A percentile compares a stretch with the other conserved stretches of the same genome.
These are phyloP conservation scores for Melinopterus prodromus DNA, from an alignment of 2,888 invertebrate species.

Conservation along the genomic window DNA sequence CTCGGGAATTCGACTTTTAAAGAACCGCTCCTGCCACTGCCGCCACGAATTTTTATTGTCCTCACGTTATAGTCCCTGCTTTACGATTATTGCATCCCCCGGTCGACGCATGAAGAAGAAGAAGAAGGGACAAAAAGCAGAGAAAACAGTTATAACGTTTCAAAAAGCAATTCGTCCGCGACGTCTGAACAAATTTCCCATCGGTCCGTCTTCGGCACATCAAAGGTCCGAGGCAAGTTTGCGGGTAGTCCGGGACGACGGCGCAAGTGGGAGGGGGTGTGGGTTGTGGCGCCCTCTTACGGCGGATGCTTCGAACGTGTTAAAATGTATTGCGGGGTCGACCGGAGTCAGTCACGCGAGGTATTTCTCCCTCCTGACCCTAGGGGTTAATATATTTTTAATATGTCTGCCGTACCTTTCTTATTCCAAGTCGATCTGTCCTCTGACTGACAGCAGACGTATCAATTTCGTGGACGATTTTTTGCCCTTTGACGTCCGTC, in stretches of 20 bases:
- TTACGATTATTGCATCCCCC: constrained; percentile 32
- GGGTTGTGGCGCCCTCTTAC: background rate
- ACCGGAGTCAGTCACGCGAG: constrained; percentile 12
- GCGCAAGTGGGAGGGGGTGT: background rate
- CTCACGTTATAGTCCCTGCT: constrained; percentile 28
- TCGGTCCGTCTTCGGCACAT: constrained; percentile 15
- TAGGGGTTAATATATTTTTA: constrained; percentile 24
- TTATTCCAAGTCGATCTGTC: constrained; percentile 14
- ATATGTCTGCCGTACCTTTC: constrained; percentile 17
- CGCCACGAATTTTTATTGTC: constrained; percentile 31
- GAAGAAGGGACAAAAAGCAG: background rate
- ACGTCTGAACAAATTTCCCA: constrained; percentile 23
- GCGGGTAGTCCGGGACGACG: background rate
- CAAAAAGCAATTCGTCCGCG: constrained; percentile 25
- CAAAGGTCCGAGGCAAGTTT: background rate
- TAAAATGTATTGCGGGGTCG: constrained; percentile 28
- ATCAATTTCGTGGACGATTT: constrained; percentile 18
- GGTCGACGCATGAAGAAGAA: background rate
- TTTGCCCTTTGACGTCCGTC: constrained; percentile 7
- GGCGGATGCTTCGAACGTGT: constrained; percentile 25
- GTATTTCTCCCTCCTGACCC: background rate
- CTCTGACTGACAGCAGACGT: constrained; percentile 12
- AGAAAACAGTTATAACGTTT: constrained; percentile 26
- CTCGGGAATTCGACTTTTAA: constrained; percentile 34
- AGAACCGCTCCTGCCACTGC: constrained; percentile 11